These are phyloP conservation scores for Oncorhynchus clarkii DNA, from an alignment of 2,113 vertebrate genomes.

Conservation along the genomic window DNA sequence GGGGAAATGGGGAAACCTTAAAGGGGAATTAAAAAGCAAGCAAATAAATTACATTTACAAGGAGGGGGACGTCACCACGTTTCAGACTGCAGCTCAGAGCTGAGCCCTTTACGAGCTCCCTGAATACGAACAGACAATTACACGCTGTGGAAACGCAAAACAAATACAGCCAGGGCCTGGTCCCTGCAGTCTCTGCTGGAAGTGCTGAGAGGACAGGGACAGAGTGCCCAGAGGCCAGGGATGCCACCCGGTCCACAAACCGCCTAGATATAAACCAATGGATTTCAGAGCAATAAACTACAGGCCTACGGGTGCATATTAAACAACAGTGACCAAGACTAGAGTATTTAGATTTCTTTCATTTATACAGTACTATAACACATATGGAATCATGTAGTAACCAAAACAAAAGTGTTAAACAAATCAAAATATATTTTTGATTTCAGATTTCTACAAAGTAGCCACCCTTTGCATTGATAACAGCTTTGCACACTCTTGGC, in stretches of 20 bases:
- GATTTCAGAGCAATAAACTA: too few relatives aligned
- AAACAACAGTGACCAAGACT: too few relatives aligned
- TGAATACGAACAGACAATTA: conserved; percentile 62
- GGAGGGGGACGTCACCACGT: conserved; percentile 56
- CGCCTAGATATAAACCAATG: too few relatives aligned
- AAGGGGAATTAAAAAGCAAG: conserved; percentile 47
- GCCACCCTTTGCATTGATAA: too few relatives aligned
- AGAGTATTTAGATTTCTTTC: too few relatives aligned
- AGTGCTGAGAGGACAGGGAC: conserved; percentile 12
- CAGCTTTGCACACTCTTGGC: too few relatives aligned
- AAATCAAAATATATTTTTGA: too few relatives aligned
- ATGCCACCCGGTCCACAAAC: not conserved
- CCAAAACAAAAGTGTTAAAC: too few relatives aligned
- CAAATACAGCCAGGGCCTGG: conserved; percentile 46
- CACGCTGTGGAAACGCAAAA: conserved; percentile 63
- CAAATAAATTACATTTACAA: conserved; percentile 66
- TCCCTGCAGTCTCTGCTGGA: conserved; percentile 27
- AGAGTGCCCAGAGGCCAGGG: conserved; percentile 2
- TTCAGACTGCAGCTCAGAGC: conserved; percentile 38
- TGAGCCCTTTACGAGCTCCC: conserved; percentile 58
- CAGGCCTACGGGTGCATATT: too few relatives aligned
- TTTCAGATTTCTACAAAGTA: too few relatives aligned
- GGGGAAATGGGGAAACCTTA: conserved; percentile 29
- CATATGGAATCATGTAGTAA: too few relatives aligned
- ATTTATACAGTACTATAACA: too few relatives aligned